These are phyloP conservation scores for Limosa lapponica DNA, from an alignment of 2,797 vertebrate species.

Conservation along the genomic window DNA sequence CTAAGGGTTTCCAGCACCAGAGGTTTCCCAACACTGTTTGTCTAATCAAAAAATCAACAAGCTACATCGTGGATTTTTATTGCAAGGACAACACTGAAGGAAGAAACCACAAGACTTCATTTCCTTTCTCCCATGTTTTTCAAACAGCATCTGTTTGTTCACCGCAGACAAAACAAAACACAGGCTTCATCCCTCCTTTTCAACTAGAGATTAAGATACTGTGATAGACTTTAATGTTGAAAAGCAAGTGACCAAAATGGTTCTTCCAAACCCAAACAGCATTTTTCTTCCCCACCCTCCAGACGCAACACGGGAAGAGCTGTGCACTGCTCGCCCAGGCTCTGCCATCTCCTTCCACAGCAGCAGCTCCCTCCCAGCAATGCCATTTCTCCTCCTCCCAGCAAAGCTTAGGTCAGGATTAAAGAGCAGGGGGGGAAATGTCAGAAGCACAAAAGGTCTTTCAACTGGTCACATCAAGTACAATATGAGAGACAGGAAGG, in stretches of 20 bases:
- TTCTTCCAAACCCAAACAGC: constrained; percentile 50
- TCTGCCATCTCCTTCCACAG: neutral
- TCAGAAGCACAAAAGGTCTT: neutral
- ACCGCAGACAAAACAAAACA: constrained; percentile 32
- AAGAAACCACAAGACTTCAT: constrained; percentile 14
- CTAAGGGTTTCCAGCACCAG: constrained; percentile 1
- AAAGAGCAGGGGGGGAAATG: neutral
- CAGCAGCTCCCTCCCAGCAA: neutral
- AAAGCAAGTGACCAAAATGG: neutral
- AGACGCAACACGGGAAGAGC: constrained; percentile 1
- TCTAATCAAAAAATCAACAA: constrained; percentile 46
- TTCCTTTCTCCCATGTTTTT: constrained; percentile 23
- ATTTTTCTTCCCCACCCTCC: neutral
- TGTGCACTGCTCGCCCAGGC: rapidly evolving
- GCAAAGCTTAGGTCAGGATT: neutral
- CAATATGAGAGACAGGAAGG: rapidly evolving
- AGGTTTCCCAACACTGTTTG: neutral
- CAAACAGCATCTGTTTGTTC: constrained; percentile 15
- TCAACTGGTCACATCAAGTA: neutral
- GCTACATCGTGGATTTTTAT: neutral
- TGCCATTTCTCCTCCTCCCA: neutral
- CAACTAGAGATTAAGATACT: neutral
- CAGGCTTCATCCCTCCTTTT: constrained; percentile 4
- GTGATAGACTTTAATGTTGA: neutral
- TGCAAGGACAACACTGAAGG: neutral